Evolutionary conservation across 2,888 invertebrate species (phyloP).

Genomic region (Notodonta dromedarius): DNA sequence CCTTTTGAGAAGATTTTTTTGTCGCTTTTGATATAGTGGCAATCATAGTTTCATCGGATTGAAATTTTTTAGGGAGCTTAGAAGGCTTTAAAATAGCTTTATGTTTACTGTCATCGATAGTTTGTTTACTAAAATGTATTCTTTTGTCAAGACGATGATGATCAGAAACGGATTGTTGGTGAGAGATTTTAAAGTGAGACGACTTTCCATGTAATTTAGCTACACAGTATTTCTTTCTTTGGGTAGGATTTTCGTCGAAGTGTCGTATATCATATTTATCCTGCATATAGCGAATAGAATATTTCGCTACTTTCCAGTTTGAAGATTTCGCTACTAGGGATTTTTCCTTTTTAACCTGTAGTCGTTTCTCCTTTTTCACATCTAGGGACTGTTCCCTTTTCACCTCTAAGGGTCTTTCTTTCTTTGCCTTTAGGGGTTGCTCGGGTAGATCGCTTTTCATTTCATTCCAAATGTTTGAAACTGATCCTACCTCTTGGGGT

Average conservation of each 20-base stretch:
- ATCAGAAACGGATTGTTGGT: neutral
- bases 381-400: too few relatives aligned
- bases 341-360: neutral
- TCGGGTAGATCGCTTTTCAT: too few relatives aligned
- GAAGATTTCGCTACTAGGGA: neutral
- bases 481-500: too few relatives aligned
- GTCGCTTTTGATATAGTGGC: slow-evolving; percentile 10
- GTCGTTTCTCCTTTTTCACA: neutral
- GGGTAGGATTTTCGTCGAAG: slow-evolving; percentile 3
- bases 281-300: neutral
- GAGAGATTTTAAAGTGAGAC: neutral
- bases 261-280: slow-evolving; percentile 18
- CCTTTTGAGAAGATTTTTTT: slow-evolving; percentile 34
- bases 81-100: neutral
- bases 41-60: slow-evolving; percentile 34
- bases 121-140: slow-evolving; percentile 6
- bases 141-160: slow-evolving; percentile 1
- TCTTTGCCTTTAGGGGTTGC: too few relatives aligned
- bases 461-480: too few relatives aligned
- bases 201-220: neutral
- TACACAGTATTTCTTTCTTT: neutral
- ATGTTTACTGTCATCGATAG: slow-evolving; percentile 4
- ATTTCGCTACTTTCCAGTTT: neutral
- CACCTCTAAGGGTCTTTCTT: too few relatives aligned
- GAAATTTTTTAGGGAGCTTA: slow-evolving; percentile 20